phyloP scores from a whole-genome alignment of 2,113 vertebrate species.

The Zosterops pallidus region DNA sequence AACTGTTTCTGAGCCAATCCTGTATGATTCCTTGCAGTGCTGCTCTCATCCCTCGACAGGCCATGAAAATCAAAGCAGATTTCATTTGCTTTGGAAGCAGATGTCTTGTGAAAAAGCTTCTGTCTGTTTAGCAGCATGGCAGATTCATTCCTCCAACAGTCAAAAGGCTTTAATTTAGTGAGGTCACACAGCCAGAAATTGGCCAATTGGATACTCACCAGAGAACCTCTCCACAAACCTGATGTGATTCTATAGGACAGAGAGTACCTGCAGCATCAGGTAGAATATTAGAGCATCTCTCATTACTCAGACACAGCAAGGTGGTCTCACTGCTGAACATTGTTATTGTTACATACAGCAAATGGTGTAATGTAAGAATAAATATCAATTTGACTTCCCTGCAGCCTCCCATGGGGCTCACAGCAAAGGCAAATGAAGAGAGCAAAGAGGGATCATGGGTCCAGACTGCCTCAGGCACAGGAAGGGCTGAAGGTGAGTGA shows the following conservation, averaged over 20 bases:
- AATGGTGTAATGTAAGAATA: not conserved
- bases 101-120: not conserved
- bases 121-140: not conserved
- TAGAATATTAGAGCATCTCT: not conserved
- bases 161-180: slow-evolving; percentile 4
- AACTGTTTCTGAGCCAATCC: not conserved
- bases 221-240: not conserved
- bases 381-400: not conserved
- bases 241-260: not conserved
- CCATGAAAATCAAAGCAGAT: slow-evolving; percentile 36
- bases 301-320: not conserved
- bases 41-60: not conserved
- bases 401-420: not conserved
- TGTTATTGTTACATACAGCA: not conserved
- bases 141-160: slow-evolving; percentile 1
- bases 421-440: not conserved
- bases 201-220: not conserved
- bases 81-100: slow-evolving; percentile 10
- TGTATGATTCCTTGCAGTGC: not conserved
- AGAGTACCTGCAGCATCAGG: not conserved
- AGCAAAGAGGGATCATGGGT: not conserved
- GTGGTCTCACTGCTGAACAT: not conserved
- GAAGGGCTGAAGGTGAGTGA: not conserved
- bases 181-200: not conserved
- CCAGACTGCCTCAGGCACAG: rapidly evolving